phyloP scores from a whole-genome alignment of 2,888 invertebrate genomes.

The Eupithecia insigniata region DNA sequence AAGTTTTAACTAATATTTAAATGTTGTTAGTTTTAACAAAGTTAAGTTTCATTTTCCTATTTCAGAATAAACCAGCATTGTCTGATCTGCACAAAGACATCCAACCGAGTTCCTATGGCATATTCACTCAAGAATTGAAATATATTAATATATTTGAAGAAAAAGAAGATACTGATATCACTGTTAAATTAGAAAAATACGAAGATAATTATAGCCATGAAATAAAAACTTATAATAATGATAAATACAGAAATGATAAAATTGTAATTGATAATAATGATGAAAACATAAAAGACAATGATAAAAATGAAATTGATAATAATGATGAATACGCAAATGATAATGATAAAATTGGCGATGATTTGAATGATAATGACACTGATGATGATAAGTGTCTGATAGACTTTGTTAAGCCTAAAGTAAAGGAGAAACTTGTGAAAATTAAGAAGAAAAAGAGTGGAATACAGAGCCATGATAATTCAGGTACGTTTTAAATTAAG shows the following conservation, averaged over 20 bases:
- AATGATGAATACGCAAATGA: background rate
- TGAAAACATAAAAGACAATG: background rate
- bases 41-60: background rate
- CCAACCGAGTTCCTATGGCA: background rate
- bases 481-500: too few species aligned
- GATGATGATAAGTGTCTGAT: constrained; percentile 10
- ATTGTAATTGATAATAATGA: constrained; percentile 1
- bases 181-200: constrained; percentile 1
- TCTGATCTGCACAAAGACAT: background rate
- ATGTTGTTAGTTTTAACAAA: too few species aligned
- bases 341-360: background rate
- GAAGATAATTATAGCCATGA: background rate
- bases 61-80: background rate
- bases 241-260: background rate
- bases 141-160: background rate
- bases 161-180: background rate
- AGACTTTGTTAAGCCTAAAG: background rate
- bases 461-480: background rate
- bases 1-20: too few species aligned
- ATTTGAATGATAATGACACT: constrained; percentile 1
- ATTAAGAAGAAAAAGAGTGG: background rate
- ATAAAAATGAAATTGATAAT: background rate
- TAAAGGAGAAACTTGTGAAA: background rate
- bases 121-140: background rate
- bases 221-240: background rate